Evolutionary conservation across 1,140 invertebrate species (phyloP).

Genomic region (Antheraea mylitta): DNA sequence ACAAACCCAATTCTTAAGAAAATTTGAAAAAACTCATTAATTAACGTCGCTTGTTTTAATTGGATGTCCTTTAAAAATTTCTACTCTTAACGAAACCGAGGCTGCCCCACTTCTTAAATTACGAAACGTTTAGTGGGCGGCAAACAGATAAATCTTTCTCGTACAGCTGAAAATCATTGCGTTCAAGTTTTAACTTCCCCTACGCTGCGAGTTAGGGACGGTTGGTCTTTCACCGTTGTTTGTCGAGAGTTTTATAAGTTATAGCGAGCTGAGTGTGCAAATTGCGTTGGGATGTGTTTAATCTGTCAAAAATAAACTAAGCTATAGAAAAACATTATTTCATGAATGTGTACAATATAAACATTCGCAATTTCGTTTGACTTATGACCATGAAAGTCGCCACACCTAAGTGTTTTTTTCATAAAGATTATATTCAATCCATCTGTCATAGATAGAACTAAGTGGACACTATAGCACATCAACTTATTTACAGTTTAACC

Average conservation of each 20-base stretch:
- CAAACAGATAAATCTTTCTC: conserved; percentile 52
- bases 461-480: no score
- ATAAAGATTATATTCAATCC: no score
- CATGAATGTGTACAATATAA: no score
- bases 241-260: conserved; percentile 22
- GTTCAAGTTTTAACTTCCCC: conserved; percentile 14
- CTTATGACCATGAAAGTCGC: no score
- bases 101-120: conserved; percentile 24
- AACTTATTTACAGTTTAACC: no score
- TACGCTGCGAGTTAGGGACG: conserved; percentile 17
- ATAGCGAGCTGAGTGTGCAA: conserved; percentile 15
- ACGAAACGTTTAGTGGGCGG: conserved; percentile 23
- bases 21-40: conserved; percentile 24
- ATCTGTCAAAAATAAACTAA: not conserved
- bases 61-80: conserved; percentile 31
- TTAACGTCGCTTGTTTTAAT: conserved; percentile 28
- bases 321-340: no score
- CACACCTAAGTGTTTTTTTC: no score
- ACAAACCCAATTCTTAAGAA: not conserved
- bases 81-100: conserved; percentile 15
- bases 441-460: no score
- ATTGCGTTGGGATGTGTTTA: conserved; percentile 14
- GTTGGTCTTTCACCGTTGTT: conserved; percentile 13
- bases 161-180: conserved; percentile 23
- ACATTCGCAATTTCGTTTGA: no score